Base-by-base conservation (phyloP, 2,888 invertebrate genomes). In the Odontomyia ornata region DNA sequence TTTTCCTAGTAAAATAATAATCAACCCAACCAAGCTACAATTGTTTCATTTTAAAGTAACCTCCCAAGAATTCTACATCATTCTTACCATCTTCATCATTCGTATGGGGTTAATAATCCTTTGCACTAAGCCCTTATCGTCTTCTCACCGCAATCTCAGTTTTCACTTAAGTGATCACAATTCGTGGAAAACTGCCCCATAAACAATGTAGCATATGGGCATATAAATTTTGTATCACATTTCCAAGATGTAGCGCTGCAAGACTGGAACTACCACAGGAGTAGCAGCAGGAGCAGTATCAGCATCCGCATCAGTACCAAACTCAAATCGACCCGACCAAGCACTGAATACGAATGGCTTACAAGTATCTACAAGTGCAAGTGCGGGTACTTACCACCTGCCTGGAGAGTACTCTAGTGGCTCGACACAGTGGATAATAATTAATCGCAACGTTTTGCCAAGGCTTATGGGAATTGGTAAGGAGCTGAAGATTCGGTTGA, bases 381-480 rank as follows among this genome's bases (percentile, higher is more conserved):
- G 71, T 56, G 46, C 56, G n/a, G 36, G 60, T 60, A 60, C 73
- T 73, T 73, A 57, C 60, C 60, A 73, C 73, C 73, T 73, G 73
- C 57, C 73, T 23, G 57, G 47, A n/a, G n/a, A 69, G 36, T 21
- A 56, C 36, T 57, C 60, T 73, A 60, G 57, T 73, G 57, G 73
- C 73, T 36, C 36, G 36, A 27, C 73, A 21, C 23, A 73, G 36
- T 57, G 60, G 73, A 73, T 73, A 73, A 73, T 73, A 73, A 73
- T 73, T 73, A 73, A 73, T 73, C 73, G 73, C 27, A 73, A 36
- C 73, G 23, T 73, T 72, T 73, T 73, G 57, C 73, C 52, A 73
- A 27, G 43, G 73, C 57, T 73, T 73, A 73, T 36, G 57, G 60
- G 43, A 73, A 21, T 30, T 73, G 73, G 60, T 73, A 73, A 57